Percentiles rank a stretch among this genome's conserved stretches.
Evolutionary conservation across 2,113 vertebrate species (phyloP).

Genomic region (Syrrhaptes paradoxus): DNA sequence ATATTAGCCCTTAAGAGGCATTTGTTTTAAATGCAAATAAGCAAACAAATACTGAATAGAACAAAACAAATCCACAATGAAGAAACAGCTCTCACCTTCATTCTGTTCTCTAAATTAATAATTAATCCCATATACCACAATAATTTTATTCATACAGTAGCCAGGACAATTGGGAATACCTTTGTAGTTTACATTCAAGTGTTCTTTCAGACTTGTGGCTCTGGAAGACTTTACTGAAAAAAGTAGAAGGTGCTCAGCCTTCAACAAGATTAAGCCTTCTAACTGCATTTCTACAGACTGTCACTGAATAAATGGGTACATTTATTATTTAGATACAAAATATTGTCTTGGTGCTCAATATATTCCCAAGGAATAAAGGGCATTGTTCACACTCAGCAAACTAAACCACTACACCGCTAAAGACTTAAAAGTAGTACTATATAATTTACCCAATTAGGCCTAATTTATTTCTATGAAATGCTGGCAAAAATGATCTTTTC

Average conservation of each 20-base stretch:
- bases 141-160: neutral
- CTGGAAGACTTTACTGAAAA: neutral
- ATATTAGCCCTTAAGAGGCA: neutral
- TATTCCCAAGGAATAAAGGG: neutral
- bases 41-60: neutral
- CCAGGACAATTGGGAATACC: neutral
- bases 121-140: neutral
- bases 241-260: neutral
- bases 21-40: conserved; percentile 1
- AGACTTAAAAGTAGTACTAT: neutral
- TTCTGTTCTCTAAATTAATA: neutral
- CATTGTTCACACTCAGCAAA: neutral
- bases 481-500: neutral
- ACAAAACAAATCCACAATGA: neutral
- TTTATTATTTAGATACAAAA: conserved; percentile 39
- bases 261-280: neutral
- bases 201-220: neutral
- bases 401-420: neutral
- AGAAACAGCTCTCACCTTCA: neutral
- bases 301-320: neutral
- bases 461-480: neutral
- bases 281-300: neutral
- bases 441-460: neutral
- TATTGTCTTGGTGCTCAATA: neutral
- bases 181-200: neutral